phyloP scores from a whole-genome alignment of 1,140 invertebrate genomes.

The Xylocopa sonorina region DNA sequence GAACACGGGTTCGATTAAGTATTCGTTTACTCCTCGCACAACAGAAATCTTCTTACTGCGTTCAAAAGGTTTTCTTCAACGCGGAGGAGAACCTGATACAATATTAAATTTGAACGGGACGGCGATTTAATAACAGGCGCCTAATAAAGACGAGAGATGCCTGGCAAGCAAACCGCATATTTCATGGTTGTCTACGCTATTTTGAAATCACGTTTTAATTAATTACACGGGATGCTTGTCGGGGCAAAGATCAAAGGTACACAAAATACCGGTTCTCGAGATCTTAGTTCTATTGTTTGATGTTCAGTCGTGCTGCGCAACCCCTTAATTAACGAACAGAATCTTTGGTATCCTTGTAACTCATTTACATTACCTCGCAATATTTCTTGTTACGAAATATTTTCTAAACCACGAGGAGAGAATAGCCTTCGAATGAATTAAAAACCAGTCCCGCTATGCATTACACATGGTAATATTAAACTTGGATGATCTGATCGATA shows the following conservation, averaged over 20 bases:
- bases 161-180: neutral
- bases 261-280: neutral
- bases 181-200: constrained; percentile 1
- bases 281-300: neutral
- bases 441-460: too few relatives aligned
- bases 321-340: constrained; percentile 4
- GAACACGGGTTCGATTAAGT: neutral
- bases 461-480: neutral
- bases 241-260: neutral
- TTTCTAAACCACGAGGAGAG: neutral
- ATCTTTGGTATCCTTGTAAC: constrained; percentile 3
- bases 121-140: constrained; percentile 2
- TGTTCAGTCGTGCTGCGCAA: too few relatives aligned
- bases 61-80: too few relatives aligned
- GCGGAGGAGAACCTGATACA: neutral
- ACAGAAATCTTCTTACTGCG: neutral
- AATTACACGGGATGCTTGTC: neutral
- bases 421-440: too few relatives aligned
- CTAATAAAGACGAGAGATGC: constrained; percentile 22
- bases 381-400: neutral
- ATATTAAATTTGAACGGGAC: neutral
- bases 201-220: constrained; percentile 14
- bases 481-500: too few relatives aligned
- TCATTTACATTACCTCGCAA: neutral
- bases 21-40: neutral